Evolutionary conservation across 2,113 vertebrate genomes (phyloP).

Genomic region (Hyaena hyaena): DNA sequence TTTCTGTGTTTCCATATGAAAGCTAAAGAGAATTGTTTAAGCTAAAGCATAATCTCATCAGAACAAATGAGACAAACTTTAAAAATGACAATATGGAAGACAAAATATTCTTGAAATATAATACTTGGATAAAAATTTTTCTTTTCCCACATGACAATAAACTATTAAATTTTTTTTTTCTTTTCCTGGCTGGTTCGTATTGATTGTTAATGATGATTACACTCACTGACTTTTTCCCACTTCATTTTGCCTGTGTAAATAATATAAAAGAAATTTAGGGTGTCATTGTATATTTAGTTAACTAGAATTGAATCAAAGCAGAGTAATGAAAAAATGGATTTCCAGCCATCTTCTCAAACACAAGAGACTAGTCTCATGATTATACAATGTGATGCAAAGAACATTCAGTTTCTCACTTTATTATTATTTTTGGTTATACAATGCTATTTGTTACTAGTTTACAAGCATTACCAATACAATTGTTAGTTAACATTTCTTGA

Average conservation of each 20-base stretch:
- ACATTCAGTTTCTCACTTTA: background rate
- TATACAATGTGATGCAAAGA: background rate
- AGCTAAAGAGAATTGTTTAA: background rate
- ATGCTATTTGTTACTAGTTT: background rate
- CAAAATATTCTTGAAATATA: background rate
- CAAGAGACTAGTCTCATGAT: background rate
- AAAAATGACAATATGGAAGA: background rate
- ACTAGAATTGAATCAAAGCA: background rate
- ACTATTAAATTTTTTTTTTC: background rate
- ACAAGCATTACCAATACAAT: background rate
- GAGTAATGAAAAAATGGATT: background rate
- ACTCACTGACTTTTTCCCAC: background rate
- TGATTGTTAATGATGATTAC: background rate
- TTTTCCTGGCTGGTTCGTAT: background rate
- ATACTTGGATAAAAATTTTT: background rate
- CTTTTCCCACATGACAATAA: too few species aligned
- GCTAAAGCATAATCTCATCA: background rate
- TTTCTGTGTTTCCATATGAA: slow-evolving; percentile 9
- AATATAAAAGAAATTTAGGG: background rate
- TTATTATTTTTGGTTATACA: background rate
- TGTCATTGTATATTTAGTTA: background rate
- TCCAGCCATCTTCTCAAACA: background rate
- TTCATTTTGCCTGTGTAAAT: background rate
- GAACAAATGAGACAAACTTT: background rate
- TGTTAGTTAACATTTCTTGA: background rate